Conservation (phyloP, 2,113 vertebrate species). For the Neotoma lepida region DNA sequence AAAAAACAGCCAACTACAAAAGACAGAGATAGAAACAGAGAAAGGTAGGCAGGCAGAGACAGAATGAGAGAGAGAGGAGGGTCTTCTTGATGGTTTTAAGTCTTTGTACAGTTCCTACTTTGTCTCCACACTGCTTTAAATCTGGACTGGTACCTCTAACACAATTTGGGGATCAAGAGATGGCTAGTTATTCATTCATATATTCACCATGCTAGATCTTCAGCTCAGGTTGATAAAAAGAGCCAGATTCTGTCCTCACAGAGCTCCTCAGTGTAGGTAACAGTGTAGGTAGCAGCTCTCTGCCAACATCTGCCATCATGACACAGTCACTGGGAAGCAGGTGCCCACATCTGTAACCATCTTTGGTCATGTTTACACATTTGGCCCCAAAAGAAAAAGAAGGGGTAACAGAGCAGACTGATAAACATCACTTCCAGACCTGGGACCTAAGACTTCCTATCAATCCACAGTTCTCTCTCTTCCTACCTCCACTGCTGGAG, state of each 20-base stretch:
- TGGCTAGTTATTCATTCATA: not conserved
- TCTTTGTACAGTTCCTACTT: not conserved
- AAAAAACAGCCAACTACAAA: too few relatives aligned
- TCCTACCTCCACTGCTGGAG: not conserved
- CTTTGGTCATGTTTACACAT: not conserved
- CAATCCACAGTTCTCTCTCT: not conserved
- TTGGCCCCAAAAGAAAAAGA: not conserved
- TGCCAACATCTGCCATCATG: not conserved
- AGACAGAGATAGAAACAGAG: not conserved
- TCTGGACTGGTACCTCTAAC: not conserved
- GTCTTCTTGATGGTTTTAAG: not conserved
- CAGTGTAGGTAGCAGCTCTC: not conserved
- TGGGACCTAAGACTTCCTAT: not conserved
- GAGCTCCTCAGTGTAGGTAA: not conserved
- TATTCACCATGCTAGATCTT: not conserved
- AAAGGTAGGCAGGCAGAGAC: not conserved
- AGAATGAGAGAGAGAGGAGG: not conserved
- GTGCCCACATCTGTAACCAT: not conserved
- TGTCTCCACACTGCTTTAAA: not conserved
- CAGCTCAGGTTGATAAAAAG: not conserved
- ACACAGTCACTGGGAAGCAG: not conserved
- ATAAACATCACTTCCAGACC: not conserved
- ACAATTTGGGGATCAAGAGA: not conserved
- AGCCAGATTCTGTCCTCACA: not conserved
- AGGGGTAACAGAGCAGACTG: not conserved